A percentile compares a stretch with the other conserved stretches of the same genome.
Evolutionary conservation across 2,888 invertebrate genomes (phyloP).

Genomic region (Sepiola atlantica): DNA sequence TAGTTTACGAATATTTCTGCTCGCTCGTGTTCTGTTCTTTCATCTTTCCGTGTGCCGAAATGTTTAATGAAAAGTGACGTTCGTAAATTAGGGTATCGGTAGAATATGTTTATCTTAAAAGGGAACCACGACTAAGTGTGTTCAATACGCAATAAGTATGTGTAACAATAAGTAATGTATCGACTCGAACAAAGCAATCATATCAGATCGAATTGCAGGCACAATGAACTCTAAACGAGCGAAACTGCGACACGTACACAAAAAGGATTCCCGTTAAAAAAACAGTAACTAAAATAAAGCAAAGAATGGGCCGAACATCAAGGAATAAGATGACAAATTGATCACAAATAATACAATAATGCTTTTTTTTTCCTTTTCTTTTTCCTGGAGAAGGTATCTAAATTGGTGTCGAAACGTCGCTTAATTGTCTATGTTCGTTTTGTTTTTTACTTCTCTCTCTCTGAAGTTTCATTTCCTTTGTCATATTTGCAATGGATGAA

Average conservation of each 20-base stretch:
- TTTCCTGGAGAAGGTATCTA: not conserved
- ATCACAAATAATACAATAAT: not conserved
- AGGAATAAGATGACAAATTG: no score
- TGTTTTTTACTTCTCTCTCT: not conserved
- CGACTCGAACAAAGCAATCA: not conserved
- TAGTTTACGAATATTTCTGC: no score
- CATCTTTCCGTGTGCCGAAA: not conserved
- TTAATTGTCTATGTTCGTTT: not conserved
- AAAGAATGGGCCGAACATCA: no score
- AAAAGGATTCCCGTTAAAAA: no score
- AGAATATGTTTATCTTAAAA: not conserved
- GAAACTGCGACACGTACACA: no score
- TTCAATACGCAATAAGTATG: not conserved
- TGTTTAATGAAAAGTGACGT: not conserved
- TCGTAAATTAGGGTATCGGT: not conserved
- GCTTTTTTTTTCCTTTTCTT: not conserved
- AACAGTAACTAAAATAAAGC: no score
- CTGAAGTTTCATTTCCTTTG: not conserved
- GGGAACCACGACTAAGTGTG: not conserved
- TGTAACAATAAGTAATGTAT: slow-evolving; percentile 7
- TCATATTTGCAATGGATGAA: not conserved
- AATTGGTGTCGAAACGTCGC: not conserved
- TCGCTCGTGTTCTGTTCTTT: no score
- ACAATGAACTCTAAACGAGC: no score
- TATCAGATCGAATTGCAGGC: not conserved